These are phyloP conservation scores for Monarcha castaneiventris DNA, from an alignment of 2,113 vertebrate genomes.

Conservation along the genomic window DNA sequence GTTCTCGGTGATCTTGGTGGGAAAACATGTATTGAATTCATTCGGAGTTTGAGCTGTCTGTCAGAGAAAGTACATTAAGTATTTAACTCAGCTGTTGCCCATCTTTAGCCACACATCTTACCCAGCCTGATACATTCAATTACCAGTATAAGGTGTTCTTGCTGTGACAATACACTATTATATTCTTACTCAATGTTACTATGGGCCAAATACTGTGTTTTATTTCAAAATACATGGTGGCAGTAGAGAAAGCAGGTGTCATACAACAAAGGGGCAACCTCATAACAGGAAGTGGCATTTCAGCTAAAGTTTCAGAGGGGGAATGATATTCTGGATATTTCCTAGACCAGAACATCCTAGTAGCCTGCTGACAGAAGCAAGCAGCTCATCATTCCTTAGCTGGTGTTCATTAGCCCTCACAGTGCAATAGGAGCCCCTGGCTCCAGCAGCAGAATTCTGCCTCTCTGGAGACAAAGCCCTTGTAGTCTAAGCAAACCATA, in stretches of 20 bases:
- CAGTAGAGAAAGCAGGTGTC: neutral
- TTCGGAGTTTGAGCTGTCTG: neutral
- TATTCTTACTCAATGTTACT: neutral
- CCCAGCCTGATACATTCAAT: neutral
- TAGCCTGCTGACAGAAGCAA: neutral
- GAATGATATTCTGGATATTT: neutral
- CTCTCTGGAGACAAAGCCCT: neutral
- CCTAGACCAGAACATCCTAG: neutral
- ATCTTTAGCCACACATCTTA: neutral
- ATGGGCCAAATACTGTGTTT: neutral
- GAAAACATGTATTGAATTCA: neutral
- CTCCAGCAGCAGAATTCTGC: neutral
- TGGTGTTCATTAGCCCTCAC: neutral
- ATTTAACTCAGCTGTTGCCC: neutral
- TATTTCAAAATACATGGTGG: neutral
- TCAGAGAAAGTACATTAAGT: neutral
- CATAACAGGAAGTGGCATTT: neutral
- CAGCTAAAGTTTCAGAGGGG: neutral
- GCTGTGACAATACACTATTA: neutral
- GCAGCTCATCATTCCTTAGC: neutral
- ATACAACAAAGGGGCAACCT: neutral
- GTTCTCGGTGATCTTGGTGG: neutral
- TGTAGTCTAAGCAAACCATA: neutral
- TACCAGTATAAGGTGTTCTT: neutral
- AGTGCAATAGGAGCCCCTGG: neutral